Evolutionary conservation across 2,113 vertebrate species (phyloP).

Genomic region (Chauna torquata): DNA sequence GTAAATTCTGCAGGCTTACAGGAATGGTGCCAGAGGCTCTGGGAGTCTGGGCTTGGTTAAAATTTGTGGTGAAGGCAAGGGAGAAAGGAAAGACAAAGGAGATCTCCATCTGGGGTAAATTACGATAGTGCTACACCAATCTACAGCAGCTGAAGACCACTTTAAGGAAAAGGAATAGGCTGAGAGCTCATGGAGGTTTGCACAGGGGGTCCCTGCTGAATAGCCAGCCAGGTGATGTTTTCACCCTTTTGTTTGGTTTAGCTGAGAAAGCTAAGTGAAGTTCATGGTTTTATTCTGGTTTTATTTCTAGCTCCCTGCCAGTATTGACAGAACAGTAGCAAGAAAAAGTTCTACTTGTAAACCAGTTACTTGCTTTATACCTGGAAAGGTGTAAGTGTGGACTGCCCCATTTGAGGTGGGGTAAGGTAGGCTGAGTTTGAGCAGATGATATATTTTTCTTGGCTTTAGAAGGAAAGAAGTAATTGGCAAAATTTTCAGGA

Average conservation of each 20-base stretch:
- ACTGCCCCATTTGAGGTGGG: not conserved
- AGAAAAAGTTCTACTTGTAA: not conserved
- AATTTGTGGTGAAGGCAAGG: not conserved
- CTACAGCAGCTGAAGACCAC: not conserved
- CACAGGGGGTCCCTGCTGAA: not conserved
- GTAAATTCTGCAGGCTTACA: not conserved
- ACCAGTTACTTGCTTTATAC: not conserved
- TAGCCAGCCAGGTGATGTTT: not conserved
- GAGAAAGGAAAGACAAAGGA: not conserved
- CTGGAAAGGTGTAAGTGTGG: not conserved
- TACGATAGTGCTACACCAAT: not conserved
- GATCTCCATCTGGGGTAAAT: slow-evolving; percentile 30
- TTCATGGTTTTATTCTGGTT: not conserved
- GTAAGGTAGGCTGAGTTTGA: not conserved
- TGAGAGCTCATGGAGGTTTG: not conserved
- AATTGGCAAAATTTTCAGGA: not conserved
- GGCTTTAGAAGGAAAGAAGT: not conserved
- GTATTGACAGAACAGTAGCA: not conserved
- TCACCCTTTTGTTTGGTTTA: not conserved
- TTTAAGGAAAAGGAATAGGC: not conserved
- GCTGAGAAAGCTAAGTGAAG: not conserved
- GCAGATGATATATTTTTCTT: not conserved
- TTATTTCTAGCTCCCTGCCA: not conserved
- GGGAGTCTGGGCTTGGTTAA: slow-evolving; percentile 31
- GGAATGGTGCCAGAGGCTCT: slow-evolving; percentile 7